Percentiles rank a stretch among this genome's conserved stretches.
Conservation (phyloP, 2,888 invertebrate species). For the Leptinotarsa tumamoca region DNA sequence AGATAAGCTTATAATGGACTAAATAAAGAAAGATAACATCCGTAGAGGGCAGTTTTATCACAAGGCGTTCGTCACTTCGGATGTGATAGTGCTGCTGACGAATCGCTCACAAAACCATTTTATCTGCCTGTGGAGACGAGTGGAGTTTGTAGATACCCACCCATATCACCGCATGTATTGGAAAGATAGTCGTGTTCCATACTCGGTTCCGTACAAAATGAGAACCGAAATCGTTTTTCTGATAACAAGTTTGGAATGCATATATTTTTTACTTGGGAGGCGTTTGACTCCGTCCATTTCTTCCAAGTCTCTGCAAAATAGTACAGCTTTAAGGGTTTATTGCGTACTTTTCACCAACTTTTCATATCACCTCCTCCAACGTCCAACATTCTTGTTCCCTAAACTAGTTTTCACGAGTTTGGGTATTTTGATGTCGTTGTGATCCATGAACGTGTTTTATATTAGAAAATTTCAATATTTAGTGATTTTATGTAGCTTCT, state of each 20-base stretch:
- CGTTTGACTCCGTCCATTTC: no score
- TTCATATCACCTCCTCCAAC: no score
- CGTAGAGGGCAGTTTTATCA: slow-evolving; percentile 44
- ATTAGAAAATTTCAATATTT: no score
- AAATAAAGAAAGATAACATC: slow-evolving; percentile 44
- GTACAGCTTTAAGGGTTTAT: no score
- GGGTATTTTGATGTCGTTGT: no score
- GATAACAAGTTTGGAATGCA: not conserved
- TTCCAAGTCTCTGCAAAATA: no score
- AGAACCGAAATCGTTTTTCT: not conserved
- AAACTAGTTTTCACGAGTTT: no score
- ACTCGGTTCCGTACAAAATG: not conserved
- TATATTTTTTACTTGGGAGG: not conserved
- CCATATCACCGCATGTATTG: not conserved
- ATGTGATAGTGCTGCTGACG: slow-evolving; percentile 35
- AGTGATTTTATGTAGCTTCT: no score
- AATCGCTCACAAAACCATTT: slow-evolving; percentile 27
- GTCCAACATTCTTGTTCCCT: no score
- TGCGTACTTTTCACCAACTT: no score
- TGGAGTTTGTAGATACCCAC: not conserved
- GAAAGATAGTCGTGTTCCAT: not conserved
- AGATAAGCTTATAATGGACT: slow-evolving; percentile 47
- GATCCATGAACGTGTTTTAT: no score
- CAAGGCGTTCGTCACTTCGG: slow-evolving; percentile 37
- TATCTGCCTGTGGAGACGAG: slow-evolving; percentile 9